phyloP scores from a whole-genome alignment of 2,797 vertebrate genomes.

The Leucoraja ocellata region DNA sequence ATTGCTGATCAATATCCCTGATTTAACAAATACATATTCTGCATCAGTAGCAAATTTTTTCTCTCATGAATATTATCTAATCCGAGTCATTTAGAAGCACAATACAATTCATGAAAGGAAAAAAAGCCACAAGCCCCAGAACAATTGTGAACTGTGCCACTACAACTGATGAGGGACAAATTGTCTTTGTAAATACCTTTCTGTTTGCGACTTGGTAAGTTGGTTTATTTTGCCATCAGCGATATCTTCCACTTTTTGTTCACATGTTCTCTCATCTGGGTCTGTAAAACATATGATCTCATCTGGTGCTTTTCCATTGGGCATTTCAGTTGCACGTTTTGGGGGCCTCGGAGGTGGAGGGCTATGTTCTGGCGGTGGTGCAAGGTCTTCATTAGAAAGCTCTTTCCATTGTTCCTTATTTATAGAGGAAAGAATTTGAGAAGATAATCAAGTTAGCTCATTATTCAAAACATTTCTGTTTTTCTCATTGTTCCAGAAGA shows the following conservation, averaged over 20 bases:
- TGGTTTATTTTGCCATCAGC: neutral
- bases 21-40: neutral
- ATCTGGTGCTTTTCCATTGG: constrained; percentile 66
- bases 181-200: constrained; percentile 14
- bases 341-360: constrained; percentile 77
- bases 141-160: neutral
- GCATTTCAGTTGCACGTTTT: constrained; percentile 61
- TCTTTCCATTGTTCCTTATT: constrained; percentile 87
- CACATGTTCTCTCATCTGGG: constrained; percentile 7
- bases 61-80: neutral
- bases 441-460: neutral
- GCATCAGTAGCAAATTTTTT: neutral
- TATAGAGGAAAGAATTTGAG: neutral
- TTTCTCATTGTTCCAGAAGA: neutral
- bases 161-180: neutral
- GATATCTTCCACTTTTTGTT: neutral
- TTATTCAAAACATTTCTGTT: neutral
- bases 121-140: neutral
- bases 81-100: neutral
- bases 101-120: neutral
- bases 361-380: constrained; percentile 76
- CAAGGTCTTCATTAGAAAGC: constrained; percentile 83
- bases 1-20: neutral
- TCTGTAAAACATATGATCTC: constrained; percentile 42
- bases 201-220: neutral